Percentiles rank a stretch among this genome's conserved stretches.
Conservation (phyloP, 1,140 invertebrate genomes). For the Hyles euphorbiae region DNA sequence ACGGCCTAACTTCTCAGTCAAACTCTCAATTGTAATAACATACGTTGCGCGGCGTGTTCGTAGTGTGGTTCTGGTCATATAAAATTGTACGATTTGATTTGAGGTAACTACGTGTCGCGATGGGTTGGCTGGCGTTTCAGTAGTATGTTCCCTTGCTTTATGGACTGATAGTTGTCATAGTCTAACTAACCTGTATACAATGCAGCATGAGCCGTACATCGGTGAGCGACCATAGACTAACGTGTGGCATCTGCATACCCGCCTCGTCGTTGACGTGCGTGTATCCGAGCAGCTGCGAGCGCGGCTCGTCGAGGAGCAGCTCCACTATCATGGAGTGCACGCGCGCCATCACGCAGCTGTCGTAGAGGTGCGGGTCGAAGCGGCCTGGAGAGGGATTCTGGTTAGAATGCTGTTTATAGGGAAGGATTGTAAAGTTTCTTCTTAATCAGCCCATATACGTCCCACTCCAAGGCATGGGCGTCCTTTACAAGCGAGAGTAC, state of each 20-base stretch:
- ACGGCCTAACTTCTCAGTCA: too few relatives aligned
- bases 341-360: conserved; percentile 85
- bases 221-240: conserved; percentile 87
- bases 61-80: too few relatives aligned
- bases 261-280: conserved; percentile 90
- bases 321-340: conserved; percentile 87
- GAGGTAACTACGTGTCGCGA: not conserved
- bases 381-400: conserved; percentile 61
- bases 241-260: conserved; percentile 87
- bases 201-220: conserved; percentile 86
- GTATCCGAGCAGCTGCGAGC: conserved; percentile 86
- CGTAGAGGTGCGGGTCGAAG: conserved; percentile 83
- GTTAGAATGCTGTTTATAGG: too few relatives aligned
- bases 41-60: too few relatives aligned
- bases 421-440: too few relatives aligned
- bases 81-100: not conserved
- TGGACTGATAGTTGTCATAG: not conserved
- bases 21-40: too few relatives aligned
- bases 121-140: too few relatives aligned
- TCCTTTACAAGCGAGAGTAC: too few relatives aligned
- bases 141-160: too few relatives aligned
- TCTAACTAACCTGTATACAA: conserved; percentile 81
- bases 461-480: too few relatives aligned
- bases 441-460: too few relatives aligned
- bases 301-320: conserved; percentile 85